phyloP scores from a whole-genome alignment of 2,888 invertebrate genomes.

The Cremastobaeus sp. region DNA sequence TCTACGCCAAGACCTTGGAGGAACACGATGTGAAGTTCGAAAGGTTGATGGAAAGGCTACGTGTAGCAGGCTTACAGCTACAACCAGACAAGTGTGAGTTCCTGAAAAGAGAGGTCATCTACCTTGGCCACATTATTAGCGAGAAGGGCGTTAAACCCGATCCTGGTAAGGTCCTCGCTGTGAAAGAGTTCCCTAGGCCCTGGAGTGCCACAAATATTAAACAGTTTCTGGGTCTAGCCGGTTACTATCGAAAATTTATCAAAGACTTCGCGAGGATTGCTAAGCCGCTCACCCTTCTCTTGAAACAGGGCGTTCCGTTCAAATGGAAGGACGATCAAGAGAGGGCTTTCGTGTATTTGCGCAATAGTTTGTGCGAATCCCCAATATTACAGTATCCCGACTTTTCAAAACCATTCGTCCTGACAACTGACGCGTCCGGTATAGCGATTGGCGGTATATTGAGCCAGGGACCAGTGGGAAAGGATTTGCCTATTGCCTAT shows the following conservation, averaged over 20 bases:
- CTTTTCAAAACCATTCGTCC: neutral
- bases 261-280: neutral
- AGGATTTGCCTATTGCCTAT: neutral
- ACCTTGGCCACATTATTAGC: neutral
- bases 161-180: neutral
- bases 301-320: neutral
- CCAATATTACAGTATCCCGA: slow-evolving; percentile 1
- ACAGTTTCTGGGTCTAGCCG: neutral
- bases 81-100: neutral
- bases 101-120: neutral
- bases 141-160: neutral
- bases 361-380: neutral
- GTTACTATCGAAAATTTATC: neutral
- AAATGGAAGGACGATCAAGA: neutral
- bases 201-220: neutral
- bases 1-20: too few relatives aligned
- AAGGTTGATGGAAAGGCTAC: too few relatives aligned
- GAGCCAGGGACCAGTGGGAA: neutral
- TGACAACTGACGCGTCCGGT: neutral
- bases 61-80: too few relatives aligned
- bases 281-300: neutral
- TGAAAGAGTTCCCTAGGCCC: neutral
- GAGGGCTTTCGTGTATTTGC: neutral
- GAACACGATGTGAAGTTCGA: too few relatives aligned
- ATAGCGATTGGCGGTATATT: neutral